Conservation (phyloP, 1,140 invertebrate genomes). For the Antheraea mylitta region DNA sequence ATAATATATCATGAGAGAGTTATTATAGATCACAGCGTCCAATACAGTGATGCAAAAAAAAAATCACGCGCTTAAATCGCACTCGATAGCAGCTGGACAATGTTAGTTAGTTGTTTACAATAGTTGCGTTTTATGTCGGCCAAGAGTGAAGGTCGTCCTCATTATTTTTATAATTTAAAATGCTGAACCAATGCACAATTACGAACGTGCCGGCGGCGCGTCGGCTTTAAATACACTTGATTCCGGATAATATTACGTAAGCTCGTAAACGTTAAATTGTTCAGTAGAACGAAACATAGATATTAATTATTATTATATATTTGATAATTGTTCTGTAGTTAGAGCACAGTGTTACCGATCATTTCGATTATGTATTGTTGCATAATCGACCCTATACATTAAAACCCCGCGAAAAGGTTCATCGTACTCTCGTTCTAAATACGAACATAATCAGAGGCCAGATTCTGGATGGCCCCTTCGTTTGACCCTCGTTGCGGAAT, state of each 20-base stretch:
- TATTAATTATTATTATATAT: neutral
- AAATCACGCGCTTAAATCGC: constrained; percentile 18
- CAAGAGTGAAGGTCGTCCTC: constrained; percentile 44
- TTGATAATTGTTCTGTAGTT: neutral
- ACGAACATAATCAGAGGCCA: constrained; percentile 38
- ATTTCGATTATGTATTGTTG: neutral
- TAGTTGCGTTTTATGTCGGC: constrained; percentile 43
- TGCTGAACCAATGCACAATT: constrained; percentile 23
- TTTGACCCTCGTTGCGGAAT: constrained; percentile 66
- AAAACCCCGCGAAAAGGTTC: constrained; percentile 24
- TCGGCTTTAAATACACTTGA: neutral
- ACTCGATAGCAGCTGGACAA: constrained; percentile 51
- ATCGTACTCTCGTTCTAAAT: constrained; percentile 46
- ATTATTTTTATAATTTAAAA: constrained; percentile 53
- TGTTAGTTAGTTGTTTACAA: constrained; percentile 20
- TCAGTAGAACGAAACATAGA: neutral
- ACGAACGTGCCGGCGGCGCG: neutral
- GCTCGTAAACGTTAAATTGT: constrained; percentile 4
- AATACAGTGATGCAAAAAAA: constrained; percentile 4
- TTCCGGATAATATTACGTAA: constrained; percentile 11
- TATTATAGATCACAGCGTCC: constrained; percentile 6
- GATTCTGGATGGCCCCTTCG: constrained; percentile 58
- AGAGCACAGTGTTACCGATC: neutral
- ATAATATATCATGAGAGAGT: too few relatives aligned
- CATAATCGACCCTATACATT: neutral